phyloP scores from a whole-genome alignment of 2,888 invertebrate genomes.

The Mesoligia furuncula region DNA sequence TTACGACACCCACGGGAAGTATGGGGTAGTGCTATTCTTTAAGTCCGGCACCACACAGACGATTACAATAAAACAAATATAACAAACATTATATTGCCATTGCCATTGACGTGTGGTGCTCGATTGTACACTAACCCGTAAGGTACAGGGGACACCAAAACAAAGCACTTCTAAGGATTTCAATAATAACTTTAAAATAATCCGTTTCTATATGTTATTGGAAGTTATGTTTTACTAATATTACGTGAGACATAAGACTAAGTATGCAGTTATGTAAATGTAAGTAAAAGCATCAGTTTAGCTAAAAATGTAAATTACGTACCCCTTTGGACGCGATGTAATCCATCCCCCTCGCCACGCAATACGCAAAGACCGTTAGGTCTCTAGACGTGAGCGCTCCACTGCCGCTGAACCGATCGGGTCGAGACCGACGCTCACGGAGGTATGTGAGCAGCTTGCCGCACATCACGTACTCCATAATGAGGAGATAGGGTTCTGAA shows the following conservation, averaged over 20 bases:
- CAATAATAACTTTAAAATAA: background rate
- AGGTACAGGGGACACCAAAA: background rate
- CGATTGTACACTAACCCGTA: too few species aligned
- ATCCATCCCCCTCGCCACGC: slow-evolving; percentile 96
- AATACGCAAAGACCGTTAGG: slow-evolving; percentile 94
- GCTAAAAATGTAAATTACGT: slow-evolving; percentile 66
- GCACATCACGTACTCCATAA: slow-evolving; percentile 96
- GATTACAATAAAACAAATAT: too few species aligned
- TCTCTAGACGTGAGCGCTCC: slow-evolving; percentile 93
- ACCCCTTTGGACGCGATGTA: slow-evolving; percentile 95
- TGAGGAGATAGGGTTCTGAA: slow-evolving; percentile 95
- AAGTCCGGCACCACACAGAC: too few species aligned
- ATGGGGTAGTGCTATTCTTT: too few species aligned
- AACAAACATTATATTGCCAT: too few species aligned
- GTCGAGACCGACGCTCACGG: slow-evolving; percentile 90
- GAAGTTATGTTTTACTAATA: background rate
- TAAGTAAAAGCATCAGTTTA: background rate
- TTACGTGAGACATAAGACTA: background rate
- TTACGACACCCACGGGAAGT: too few species aligned
- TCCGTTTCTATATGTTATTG: background rate
- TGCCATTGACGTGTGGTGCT: too few species aligned
- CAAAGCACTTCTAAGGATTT: background rate
- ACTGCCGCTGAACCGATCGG: slow-evolving; percentile 92
- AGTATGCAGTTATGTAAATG: background rate
- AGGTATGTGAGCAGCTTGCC: slow-evolving; percentile 95